phyloP scores from a whole-genome alignment of 2,797 vertebrate genomes.

The Hemibagrus guttatus region DNA sequence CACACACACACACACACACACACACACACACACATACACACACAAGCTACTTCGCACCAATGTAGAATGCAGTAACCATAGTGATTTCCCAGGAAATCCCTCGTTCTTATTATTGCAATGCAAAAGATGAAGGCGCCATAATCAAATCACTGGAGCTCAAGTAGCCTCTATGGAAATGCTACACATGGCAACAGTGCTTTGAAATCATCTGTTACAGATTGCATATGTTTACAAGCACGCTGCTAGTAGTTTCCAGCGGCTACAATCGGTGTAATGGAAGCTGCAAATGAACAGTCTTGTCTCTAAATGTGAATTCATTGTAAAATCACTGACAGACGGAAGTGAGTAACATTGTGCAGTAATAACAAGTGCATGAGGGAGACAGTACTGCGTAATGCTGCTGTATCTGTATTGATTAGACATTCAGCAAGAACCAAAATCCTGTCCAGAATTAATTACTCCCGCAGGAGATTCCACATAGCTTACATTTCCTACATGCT shows the following conservation, averaged over 20 bases:
- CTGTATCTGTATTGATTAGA: constrained; percentile 58
- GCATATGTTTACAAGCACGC: not conserved
- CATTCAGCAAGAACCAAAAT: constrained; percentile 43
- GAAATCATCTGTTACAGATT: not conserved
- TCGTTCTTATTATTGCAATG: constrained; percentile 5
- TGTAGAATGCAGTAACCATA: constrained; percentile 21
- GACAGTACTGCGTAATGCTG: constrained; percentile 9
- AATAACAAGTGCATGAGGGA: not conserved
- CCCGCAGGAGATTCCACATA: constrained; percentile 41
- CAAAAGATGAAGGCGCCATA: not conserved
- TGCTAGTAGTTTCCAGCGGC: not conserved
- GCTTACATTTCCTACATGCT: constrained; percentile 3
- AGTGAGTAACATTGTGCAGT: not conserved
- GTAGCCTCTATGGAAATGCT: constrained; percentile 3
- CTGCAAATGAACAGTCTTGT: not conserved
- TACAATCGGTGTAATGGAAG: not conserved
- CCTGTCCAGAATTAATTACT: constrained; percentile 47
- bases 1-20: not conserved
- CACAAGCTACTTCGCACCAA: not conserved
- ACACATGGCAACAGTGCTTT: not conserved
- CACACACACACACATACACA: not conserved
- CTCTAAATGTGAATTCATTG: not conserved
- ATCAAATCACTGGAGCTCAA: not conserved
- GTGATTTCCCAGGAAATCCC: constrained; percentile 22
- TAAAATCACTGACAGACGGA: not conserved